These are phyloP conservation scores for Etheostoma perlongum DNA, from an alignment of 2,797 vertebrate species.

Conservation along the genomic window DNA sequence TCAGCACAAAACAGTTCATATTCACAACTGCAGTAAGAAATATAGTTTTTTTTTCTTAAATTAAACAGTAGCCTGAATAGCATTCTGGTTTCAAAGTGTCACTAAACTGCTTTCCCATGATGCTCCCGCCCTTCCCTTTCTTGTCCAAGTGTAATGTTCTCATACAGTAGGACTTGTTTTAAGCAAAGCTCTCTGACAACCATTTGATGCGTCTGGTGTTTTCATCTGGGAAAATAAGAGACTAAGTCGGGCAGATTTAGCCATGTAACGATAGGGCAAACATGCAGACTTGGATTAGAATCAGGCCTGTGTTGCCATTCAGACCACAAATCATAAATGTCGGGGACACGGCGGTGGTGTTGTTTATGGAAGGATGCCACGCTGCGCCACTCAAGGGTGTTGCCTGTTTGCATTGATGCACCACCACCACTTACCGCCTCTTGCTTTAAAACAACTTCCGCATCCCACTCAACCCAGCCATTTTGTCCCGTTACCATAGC, in stretches of 20 bases:
- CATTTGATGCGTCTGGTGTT: slow-evolving; percentile 69
- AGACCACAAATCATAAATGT: slow-evolving; percentile 83
- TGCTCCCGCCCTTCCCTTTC: slow-evolving; percentile 56
- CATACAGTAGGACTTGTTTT: slow-evolving; percentile 66
- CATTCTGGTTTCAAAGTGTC: slow-evolving; percentile 64
- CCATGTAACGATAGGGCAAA: slow-evolving; percentile 77
- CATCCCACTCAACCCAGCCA: slow-evolving; percentile 67
- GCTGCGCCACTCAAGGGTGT: slow-evolving; percentile 82
- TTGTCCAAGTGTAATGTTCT: slow-evolving; percentile 54
- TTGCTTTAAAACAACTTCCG: slow-evolving; percentile 78
- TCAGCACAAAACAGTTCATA: slow-evolving; percentile 57
- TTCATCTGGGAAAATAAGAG: slow-evolving; percentile 81
- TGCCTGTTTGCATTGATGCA: slow-evolving; percentile 83
- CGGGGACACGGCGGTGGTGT: slow-evolving; percentile 76
- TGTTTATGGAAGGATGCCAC: slow-evolving; percentile 82
- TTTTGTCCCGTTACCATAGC: slow-evolving; percentile 71
- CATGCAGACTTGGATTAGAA: slow-evolving; percentile 75
- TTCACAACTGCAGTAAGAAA: slow-evolving; percentile 59
- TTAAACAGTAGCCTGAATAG: slow-evolving; percentile 68
- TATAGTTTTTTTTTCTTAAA: slow-evolving; percentile 50
- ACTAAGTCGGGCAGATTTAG: slow-evolving; percentile 75
- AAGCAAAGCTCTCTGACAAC: slow-evolving; percentile 65
- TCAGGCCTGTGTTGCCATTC: slow-evolving; percentile 73
- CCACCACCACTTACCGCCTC: slow-evolving; percentile 76
- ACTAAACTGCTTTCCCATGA: slow-evolving; percentile 71